Percentiles rank a stretch among this genome's conserved stretches.
phyloP scores from a whole-genome alignment of 2,797 vertebrate genomes.

The Xiphorhynchus erythropygius region DNA sequence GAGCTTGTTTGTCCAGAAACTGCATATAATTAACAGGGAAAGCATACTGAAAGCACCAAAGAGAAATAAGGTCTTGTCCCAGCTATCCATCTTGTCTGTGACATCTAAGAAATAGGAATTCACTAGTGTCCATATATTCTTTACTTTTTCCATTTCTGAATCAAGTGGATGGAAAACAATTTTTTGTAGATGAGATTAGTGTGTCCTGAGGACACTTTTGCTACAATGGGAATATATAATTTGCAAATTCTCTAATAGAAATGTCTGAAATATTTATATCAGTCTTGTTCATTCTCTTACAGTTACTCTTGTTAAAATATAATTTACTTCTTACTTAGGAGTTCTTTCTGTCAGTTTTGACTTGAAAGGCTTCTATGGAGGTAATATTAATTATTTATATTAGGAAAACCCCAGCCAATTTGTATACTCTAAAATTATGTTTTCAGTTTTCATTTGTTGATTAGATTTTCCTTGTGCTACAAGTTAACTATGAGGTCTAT shows the following conservation, averaged over 20 bases:
- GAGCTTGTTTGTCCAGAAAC: background rate
- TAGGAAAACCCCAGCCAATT: background rate
- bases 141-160: background rate
- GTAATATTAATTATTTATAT: background rate
- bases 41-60: background rate
- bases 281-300: background rate
- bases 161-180: background rate
- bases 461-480: conserved; percentile 33
- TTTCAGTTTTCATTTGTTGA: conserved; percentile 27
- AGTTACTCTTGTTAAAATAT: background rate
- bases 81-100: background rate
- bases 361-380: background rate
- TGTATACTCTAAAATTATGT: conserved; percentile 33
- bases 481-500: background rate
- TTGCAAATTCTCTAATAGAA: background rate
- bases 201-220: background rate
- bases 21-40: background rate
- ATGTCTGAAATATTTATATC: background rate
- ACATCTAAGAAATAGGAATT: background rate
- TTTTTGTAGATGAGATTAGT: background rate
- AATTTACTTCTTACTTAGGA: background rate
- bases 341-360: background rate
- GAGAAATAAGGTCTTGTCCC: background rate
- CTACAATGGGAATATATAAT: background rate
- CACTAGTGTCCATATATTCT: background rate